These are phyloP conservation scores for Plutella xylostella DNA, from an alignment of 2,888 invertebrate genomes.

Conservation along the genomic window DNA sequence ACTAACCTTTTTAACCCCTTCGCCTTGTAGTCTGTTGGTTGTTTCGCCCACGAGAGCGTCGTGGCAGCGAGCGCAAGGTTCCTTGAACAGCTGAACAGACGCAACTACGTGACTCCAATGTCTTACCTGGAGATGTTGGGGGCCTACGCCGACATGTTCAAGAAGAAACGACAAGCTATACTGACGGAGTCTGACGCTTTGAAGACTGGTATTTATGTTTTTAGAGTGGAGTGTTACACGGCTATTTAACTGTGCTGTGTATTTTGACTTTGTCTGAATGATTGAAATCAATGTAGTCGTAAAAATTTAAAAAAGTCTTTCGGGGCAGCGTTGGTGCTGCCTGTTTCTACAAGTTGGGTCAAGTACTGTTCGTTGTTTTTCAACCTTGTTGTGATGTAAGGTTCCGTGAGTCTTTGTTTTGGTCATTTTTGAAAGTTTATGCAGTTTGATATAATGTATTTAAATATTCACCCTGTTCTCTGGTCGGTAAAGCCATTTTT, in stretches of 20 bases:
- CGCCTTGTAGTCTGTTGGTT: constrained; percentile 46
- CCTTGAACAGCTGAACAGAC: constrained; percentile 76
- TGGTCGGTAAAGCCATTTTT: too few relatives aligned
- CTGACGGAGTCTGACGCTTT: constrained; percentile 67
- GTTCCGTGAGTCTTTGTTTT: too few relatives aligned
- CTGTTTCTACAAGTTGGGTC: too few relatives aligned
- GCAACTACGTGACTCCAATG: constrained; percentile 91
- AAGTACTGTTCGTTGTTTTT: too few relatives aligned
- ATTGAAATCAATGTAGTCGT: background rate
- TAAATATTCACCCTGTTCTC: too few relatives aligned
- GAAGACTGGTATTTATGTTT: constrained; percentile 73
- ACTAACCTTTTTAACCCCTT: background rate
- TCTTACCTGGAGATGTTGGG: constrained; percentile 87
- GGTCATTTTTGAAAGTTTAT: too few relatives aligned
- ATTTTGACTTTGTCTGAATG: background rate
- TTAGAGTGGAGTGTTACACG: too few relatives aligned
- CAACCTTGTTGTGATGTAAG: too few relatives aligned
- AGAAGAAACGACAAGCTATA: constrained; percentile 73
- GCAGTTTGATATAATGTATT: too few relatives aligned
- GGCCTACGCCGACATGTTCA: constrained; percentile 81
- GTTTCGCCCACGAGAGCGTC: constrained; percentile 78
- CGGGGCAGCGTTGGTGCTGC: too few relatives aligned
- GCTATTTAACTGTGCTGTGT: too few relatives aligned
- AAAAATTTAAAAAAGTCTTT: too few relatives aligned
- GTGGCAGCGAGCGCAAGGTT: constrained; percentile 76